Evolutionary conservation across 2,888 invertebrate species (phyloP).

Genomic region (Brenthis daphne): DNA sequence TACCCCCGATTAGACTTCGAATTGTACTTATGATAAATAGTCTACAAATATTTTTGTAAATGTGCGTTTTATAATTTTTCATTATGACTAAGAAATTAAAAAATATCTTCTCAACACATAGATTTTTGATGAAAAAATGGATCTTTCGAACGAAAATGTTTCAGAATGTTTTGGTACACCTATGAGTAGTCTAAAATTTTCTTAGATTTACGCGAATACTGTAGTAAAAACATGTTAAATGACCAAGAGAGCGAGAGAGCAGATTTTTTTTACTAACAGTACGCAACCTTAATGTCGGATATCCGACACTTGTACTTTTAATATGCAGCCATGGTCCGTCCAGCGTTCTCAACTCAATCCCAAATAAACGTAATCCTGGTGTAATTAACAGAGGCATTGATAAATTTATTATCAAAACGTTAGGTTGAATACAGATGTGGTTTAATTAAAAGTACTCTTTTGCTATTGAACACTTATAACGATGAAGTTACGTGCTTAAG

Average conservation of each 20-base stretch:
- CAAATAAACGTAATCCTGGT: constrained; percentile 70
- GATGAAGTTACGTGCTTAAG: constrained; percentile 21
- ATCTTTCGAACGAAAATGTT: too few species aligned
- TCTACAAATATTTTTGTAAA: too few species aligned
- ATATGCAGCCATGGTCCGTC: constrained; percentile 60
- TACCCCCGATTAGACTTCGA: constrained; percentile 32
- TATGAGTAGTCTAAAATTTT: too few species aligned
- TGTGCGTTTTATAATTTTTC: too few species aligned
- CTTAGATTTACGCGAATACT: too few species aligned
- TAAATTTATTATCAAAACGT: constrained; percentile 65
- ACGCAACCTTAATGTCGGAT: constrained; percentile 66
- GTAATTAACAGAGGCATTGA: constrained; percentile 75
- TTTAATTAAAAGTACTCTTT: constrained; percentile 58
- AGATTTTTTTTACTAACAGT: constrained; percentile 55
- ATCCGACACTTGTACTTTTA: constrained; percentile 73
- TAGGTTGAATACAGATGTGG: constrained; percentile 39
- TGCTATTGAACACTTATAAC: constrained; percentile 1
- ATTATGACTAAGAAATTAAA: too few species aligned
- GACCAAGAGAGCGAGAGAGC: neutral
- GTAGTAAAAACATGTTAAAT: too few species aligned
- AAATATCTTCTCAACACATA: too few species aligned
- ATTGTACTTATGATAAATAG: too few species aligned
- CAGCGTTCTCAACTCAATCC: constrained; percentile 70
- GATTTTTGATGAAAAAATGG: too few species aligned
- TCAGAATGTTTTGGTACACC: too few species aligned